Conservation (phyloP, 92 coral and sea anemone genomes). For the Micromussa lordhowensis region DNA sequence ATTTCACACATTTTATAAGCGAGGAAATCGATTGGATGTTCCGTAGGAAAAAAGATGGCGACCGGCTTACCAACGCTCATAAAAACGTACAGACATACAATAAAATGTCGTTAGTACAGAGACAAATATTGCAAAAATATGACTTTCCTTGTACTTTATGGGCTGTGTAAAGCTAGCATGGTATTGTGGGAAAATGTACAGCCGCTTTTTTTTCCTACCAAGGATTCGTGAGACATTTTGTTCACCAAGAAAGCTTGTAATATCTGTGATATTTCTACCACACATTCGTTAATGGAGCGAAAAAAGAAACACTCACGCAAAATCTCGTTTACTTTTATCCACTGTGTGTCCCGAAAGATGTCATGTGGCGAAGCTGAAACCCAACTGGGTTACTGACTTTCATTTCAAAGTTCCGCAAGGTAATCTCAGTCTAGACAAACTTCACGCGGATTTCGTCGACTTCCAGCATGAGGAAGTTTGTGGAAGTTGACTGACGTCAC, state of each 20-base stretch:
- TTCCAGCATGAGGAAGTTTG: not conserved
- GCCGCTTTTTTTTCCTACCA: too few relatives aligned
- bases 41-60: too few relatives aligned
- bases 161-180: too few relatives aligned
- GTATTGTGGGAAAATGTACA: too few relatives aligned
- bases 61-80: too few relatives aligned
- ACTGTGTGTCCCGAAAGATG: not conserved
- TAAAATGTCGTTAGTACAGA: too few relatives aligned
- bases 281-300: not conserved
- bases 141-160: too few relatives aligned
- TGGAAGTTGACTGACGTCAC: not conserved
- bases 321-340: not conserved
- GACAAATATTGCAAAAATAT: too few relatives aligned
- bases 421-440: slow-evolving; percentile 7
- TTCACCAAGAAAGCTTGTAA: not conserved
- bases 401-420: not conserved
- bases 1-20: too few relatives aligned
- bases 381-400: slow-evolving; percentile 4
- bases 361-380: not conserved
- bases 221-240: not conserved
- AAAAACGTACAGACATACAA: too few relatives aligned
- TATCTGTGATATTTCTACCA: not conserved
- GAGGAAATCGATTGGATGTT: too few relatives aligned
- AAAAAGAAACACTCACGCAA: not conserved
- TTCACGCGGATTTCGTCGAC: not conserved